Conservation (phyloP, 1,140 invertebrate species). For the Zelostemma sp. region DNA sequence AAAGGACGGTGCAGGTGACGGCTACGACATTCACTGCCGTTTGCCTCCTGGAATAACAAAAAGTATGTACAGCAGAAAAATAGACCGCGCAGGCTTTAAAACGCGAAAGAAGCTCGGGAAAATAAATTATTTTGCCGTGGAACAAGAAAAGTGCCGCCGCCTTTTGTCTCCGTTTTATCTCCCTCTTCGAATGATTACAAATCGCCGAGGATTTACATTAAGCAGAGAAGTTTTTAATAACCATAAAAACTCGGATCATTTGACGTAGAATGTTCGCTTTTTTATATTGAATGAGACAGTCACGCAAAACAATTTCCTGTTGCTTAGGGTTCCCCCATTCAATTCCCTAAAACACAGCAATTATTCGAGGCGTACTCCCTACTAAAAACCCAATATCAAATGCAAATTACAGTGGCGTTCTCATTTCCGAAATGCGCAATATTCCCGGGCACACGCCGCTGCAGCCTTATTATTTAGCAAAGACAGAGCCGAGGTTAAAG, state of each 20-base stretch:
- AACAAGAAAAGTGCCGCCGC: neutral
- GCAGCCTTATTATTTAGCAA: constrained; percentile 32
- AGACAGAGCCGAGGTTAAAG: constrained; percentile 26
- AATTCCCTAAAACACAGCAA: too few species aligned
- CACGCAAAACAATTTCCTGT: too few species aligned
- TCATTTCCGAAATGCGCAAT: constrained; percentile 26
- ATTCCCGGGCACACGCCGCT: constrained; percentile 5
- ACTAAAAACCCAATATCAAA: neutral
- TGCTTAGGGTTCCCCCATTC: too few species aligned
- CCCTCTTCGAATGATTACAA: constrained; percentile 7
- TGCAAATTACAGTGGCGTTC: constrained; percentile 1
- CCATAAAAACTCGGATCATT: too few species aligned
- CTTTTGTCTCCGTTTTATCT: neutral
- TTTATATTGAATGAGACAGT: neutral
- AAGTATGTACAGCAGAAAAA: neutral
- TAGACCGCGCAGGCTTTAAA: constrained; percentile 4
- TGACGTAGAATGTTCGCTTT: too few species aligned
- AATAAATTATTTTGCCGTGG: constrained; percentile 21
- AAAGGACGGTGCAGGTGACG: constrained; percentile 13
- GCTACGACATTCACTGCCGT: constrained; percentile 15
- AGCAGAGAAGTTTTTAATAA: too few species aligned
- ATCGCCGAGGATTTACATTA: too few species aligned
- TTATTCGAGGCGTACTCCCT: neutral
- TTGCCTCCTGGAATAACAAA: constrained; percentile 28
- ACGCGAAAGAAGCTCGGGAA: constrained; percentile 9